phyloP scores from a whole-genome alignment of 37 sponge, comb jelly and placozoan species.

The Axinella damicornis region DNA sequence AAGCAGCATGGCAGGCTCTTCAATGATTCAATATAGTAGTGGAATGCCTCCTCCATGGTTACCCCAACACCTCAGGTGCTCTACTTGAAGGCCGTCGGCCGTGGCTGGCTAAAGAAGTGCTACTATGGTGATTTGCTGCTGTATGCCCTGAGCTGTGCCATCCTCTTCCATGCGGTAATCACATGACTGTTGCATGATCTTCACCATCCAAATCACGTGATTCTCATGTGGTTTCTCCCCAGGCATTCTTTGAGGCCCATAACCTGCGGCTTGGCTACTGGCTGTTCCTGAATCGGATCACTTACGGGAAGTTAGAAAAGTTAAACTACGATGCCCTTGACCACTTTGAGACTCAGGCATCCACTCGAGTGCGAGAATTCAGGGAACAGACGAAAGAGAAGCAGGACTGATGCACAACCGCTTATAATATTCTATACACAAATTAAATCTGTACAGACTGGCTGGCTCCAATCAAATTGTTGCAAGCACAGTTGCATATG shows the following conservation, averaged over 20 bases:
- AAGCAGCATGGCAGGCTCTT: not conserved
- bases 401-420: no score
- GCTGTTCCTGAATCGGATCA: constrained; percentile 15
- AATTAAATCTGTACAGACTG: no score
- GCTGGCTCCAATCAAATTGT: no score
- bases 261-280: constrained; percentile 48
- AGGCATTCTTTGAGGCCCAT: constrained; percentile 63
- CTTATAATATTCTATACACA: no score
- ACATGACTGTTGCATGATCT: not conserved
- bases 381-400: no score
- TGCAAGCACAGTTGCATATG: no score
- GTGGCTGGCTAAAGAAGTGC: constrained; percentile 30
- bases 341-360: constrained; percentile 41
- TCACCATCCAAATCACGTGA: no score
- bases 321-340: constrained; percentile 32
- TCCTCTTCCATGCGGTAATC: constrained; percentile 61
- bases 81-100: constrained; percentile 41
- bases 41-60: not conserved
- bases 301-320: constrained; percentile 3
- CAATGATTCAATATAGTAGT: not conserved
- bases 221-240: not conserved
- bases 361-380: not conserved
- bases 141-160: constrained; percentile 47
- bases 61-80: constrained; percentile 45
- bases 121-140: constrained; percentile 65